Evolutionary conservation across 2,888 invertebrate genomes (phyloP).

Genomic region (Agonopterix arenella): DNA sequence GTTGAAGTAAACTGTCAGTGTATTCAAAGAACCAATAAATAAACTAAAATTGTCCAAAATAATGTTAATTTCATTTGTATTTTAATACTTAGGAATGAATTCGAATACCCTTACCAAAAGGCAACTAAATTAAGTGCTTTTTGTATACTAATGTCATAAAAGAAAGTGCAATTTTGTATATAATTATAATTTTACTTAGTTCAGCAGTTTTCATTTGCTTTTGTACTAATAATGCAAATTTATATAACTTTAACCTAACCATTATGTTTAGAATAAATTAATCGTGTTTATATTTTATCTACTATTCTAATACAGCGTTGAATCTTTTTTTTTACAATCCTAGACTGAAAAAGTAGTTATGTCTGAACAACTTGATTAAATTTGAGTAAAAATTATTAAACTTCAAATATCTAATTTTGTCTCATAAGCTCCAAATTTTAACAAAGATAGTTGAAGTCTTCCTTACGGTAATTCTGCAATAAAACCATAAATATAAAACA

Average conservation of each 20-base stretch:
- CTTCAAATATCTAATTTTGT: too few relatives aligned
- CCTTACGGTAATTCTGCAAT: background rate
- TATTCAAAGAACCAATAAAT: constrained; percentile 5
- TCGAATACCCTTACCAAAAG: constrained; percentile 6
- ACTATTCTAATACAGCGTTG: too few relatives aligned
- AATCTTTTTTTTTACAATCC: too few relatives aligned
- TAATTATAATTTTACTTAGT: constrained; percentile 24
- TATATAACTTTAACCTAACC: background rate
- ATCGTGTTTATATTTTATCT: background rate
- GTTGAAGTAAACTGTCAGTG: constrained; percentile 23
- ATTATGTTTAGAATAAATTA: background rate
- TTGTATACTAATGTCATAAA: constrained; percentile 36
- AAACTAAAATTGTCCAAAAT: background rate
- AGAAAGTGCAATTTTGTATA: constrained; percentile 53
- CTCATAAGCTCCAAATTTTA: too few relatives aligned
- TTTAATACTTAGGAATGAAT: background rate
- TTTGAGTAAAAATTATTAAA: background rate
- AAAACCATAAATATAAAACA: background rate
- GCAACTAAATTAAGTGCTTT: constrained; percentile 43
- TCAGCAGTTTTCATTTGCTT: constrained; percentile 21
- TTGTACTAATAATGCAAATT: constrained; percentile 18
- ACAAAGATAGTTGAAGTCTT: too few relatives aligned
- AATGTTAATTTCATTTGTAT: background rate
- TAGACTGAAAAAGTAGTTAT: background rate
- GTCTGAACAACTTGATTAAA: background rate